phyloP scores from a whole-genome alignment of 2,113 vertebrate species.

The Cervus canadensis region DNA sequence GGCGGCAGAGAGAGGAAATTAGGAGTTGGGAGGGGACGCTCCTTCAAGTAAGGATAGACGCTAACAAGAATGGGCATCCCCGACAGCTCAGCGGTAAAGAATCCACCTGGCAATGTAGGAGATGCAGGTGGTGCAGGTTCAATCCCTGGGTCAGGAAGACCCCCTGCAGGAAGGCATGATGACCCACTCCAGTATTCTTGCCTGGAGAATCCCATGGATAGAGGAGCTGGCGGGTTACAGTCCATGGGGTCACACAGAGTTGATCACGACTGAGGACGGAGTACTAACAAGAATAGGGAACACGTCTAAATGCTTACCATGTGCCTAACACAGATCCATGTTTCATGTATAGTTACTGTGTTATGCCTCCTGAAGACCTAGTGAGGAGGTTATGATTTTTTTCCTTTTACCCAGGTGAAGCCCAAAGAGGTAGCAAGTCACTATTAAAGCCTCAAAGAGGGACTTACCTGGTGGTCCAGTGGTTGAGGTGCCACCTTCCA shows the following conservation, averaged over 20 bases:
- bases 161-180: background rate
- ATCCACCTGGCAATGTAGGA: background rate
- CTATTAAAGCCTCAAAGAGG: background rate
- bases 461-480: background rate
- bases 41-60: background rate
- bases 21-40: fast-evolving
- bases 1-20: background rate
- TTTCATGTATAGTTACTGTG: background rate
- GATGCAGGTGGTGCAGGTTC: background rate
- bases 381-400: background rate
- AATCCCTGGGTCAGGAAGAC: background rate
- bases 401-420: background rate
- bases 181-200: background rate
- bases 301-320: fast-evolving
- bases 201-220: background rate
- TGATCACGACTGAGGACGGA: background rate
- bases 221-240: background rate
- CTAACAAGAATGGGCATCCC: background rate
- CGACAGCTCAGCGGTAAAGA: background rate
- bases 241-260: background rate
- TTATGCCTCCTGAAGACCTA: background rate
- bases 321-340: no score
- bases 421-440: background rate
- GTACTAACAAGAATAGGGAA: background rate
- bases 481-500: background rate